Evolutionary conservation across 1,140 invertebrate genomes (phyloP).

Genomic region (Pseudomyrmex pallidus): DNA sequence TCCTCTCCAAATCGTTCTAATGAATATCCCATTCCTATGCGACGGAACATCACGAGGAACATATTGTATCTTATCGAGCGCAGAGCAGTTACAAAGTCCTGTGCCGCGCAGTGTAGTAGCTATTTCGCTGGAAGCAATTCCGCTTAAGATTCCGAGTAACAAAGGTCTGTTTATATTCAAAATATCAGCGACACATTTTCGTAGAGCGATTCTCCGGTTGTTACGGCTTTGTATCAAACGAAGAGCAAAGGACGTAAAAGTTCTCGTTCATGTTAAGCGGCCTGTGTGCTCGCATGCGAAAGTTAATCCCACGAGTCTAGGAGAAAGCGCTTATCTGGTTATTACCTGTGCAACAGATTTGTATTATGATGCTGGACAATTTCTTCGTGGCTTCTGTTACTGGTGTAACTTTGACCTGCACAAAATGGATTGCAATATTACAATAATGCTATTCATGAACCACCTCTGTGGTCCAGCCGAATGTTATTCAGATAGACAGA

Average conservation of each 20-base stretch:
- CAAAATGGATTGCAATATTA: neutral
- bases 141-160: conserved; percentile 37
- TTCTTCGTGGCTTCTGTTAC: neutral
- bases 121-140: conserved; percentile 37
- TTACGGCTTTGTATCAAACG: neutral
- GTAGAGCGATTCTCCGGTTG: neutral
- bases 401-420: neutral
- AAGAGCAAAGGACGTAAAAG: neutral
- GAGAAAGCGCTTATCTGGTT: neutral
- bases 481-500: conserved; percentile 20
- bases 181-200: conserved; percentile 48
- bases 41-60: conserved; percentile 23
- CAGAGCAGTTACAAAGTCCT: conserved; percentile 49
- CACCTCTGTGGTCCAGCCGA: neutral
- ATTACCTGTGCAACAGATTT: neutral
- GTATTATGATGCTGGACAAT: neutral
- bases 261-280: neutral
- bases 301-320: neutral
- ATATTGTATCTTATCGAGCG: conserved; percentile 50
- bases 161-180: conserved; percentile 53
- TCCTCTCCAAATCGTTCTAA: conserved; percentile 23
- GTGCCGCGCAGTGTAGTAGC: neutral
- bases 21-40: conserved; percentile 33
- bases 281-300: neutral
- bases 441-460: conserved; percentile 3